A percentile compares a stretch with the other conserved stretches of the same genome.
Conservation (phyloP, 1,140 invertebrate genomes). For the Hycleus phaleratus region DNA sequence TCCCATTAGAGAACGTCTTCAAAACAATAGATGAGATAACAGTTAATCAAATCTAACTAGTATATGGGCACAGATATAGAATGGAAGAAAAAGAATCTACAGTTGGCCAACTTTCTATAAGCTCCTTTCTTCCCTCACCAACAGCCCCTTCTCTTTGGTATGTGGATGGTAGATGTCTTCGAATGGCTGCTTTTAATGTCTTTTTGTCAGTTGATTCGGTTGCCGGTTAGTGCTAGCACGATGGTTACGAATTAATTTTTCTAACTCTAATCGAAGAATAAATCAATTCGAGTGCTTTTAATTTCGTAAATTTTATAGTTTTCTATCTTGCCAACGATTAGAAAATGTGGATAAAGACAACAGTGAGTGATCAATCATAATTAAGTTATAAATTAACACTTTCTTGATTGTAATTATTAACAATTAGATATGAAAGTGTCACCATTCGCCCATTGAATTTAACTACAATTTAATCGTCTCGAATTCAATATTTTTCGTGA, state of each 20-base stretch:
- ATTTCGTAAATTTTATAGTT: neutral
- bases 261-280: neutral
- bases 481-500: too few relatives aligned
- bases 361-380: slow-evolving; percentile 1
- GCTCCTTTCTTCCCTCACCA: slow-evolving; percentile 24
- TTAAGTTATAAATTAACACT: too few relatives aligned
- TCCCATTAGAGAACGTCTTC: too few relatives aligned
- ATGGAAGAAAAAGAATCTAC: slow-evolving; percentile 7
- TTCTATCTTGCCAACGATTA: neutral
- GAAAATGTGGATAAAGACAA: slow-evolving; percentile 8
- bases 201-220: slow-evolving; percentile 5
- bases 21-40: too few relatives aligned
- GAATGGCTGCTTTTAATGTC: slow-evolving; percentile 9
- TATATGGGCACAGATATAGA: too few relatives aligned
- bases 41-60: too few relatives aligned
- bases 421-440: too few relatives aligned
- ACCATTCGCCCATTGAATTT: too few relatives aligned
- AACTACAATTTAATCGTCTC: too few relatives aligned
- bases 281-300: neutral
- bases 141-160: slow-evolving; percentile 14
- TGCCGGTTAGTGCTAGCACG: slow-evolving; percentile 1
- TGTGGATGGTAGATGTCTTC: neutral
- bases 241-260: neutral
- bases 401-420: too few relatives aligned
- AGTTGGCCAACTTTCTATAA: slow-evolving; percentile 27